Percentiles rank a stretch among this genome's conserved stretches.
phyloP scores from a whole-genome alignment of 2,797 vertebrate genomes.

The Mormyrops boulengeri region DNA sequence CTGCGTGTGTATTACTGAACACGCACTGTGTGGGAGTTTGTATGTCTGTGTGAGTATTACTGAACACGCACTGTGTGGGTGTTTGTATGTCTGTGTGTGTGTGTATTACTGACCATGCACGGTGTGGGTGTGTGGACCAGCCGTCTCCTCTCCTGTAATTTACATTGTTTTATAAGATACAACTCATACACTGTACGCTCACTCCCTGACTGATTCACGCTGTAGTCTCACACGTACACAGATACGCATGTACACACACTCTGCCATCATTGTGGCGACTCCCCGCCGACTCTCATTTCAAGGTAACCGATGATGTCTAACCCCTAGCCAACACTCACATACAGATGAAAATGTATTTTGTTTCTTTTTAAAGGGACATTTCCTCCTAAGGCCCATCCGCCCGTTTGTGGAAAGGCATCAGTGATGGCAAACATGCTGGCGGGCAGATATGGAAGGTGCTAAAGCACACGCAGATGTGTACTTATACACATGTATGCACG shows the following conservation, averaged over 20 bases:
- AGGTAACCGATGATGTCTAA: background rate
- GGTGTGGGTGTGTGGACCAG: background rate
- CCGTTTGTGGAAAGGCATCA: background rate
- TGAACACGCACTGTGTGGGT: background rate
- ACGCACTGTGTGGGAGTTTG: background rate
- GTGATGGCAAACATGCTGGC: background rate
- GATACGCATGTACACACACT: background rate
- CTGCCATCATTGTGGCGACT: background rate
- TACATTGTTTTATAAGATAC: background rate
- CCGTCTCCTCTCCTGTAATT: background rate
- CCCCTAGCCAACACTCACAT: background rate
- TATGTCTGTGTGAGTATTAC: background rate
- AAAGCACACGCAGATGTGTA: background rate
- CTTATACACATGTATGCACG: background rate
- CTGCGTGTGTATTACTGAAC: background rate
- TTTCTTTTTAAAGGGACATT: background rate
- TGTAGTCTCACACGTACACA: background rate
- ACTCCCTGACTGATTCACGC: background rate
- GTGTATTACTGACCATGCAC: background rate
- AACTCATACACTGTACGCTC: background rate
- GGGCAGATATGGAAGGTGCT: background rate
- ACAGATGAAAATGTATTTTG: background rate
- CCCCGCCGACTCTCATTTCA: background rate
- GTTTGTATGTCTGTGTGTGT: background rate
- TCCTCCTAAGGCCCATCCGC: background rate